Percentiles rank a stretch among this genome's conserved stretches.
phyloP scores from a whole-genome alignment of 2,888 invertebrate species.

The Drosophila seclusa region DNA sequence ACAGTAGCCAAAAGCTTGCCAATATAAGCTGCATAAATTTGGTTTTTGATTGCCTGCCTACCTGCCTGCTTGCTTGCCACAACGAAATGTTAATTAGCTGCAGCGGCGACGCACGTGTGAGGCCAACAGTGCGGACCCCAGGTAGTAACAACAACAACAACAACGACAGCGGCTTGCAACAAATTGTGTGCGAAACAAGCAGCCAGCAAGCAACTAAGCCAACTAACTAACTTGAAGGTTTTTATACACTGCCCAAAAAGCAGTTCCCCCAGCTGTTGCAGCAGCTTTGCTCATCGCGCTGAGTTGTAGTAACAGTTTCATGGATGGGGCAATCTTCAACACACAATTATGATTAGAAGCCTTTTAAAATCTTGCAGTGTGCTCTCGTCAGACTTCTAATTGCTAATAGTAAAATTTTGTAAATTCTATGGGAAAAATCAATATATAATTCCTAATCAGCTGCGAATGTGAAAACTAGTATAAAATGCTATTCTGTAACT shows the following conservation, averaged over 20 bases:
- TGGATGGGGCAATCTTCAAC: not conserved
- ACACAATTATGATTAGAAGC: not conserved
- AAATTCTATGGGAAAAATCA: no score
- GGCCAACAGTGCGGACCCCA: constrained; percentile 28
- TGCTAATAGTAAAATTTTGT: not conserved
- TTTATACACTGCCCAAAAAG: constrained; percentile 17
- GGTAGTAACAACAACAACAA: constrained; percentile 9
- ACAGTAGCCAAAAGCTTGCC: constrained; percentile 45
- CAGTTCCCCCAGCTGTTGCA: not conserved
- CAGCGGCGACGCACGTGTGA: constrained; percentile 41
- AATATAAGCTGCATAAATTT: constrained; percentile 65
- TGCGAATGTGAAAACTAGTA: not conserved
- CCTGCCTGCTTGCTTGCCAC: constrained; percentile 24
- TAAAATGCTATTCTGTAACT: not conserved
- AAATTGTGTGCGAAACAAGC: constrained; percentile 51
- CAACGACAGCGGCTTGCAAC: constrained; percentile 31
- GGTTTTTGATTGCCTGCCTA: constrained; percentile 52
- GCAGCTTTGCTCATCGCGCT: not conserved
- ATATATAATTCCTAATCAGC: not conserved
- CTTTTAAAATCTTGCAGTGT: no score
- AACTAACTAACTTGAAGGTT: constrained; percentile 38
- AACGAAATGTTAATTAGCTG: constrained; percentile 61
- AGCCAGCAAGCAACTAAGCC: constrained; percentile 26
- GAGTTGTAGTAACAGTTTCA: not conserved
- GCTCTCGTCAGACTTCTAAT: not conserved